Evolutionary conservation across 2,113 vertebrate species (phyloP).

Genomic region (Cyanoramphus novaezelandiae): DNA sequence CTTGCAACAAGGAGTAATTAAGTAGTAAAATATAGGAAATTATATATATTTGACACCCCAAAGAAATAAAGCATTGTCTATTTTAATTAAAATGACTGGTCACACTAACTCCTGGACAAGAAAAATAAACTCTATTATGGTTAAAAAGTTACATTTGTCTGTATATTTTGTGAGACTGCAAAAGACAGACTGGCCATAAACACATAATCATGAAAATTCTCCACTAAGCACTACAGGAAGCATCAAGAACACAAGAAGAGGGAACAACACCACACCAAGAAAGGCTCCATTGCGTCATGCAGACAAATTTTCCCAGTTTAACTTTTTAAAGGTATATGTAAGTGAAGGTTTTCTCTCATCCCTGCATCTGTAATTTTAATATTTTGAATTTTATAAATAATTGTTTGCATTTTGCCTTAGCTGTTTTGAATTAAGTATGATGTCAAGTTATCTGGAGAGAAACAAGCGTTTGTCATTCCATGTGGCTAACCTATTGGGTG

Average conservation of each 20-base stretch:
- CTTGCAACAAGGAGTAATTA: background rate
- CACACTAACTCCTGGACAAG: background rate
- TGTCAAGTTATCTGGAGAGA: background rate
- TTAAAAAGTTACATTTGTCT: background rate
- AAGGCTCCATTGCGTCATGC: background rate
- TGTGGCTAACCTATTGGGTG: fast-evolving
- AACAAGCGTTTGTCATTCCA: background rate
- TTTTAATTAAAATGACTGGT: background rate
- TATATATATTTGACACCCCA: background rate
- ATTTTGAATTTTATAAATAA: background rate
- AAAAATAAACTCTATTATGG: background rate
- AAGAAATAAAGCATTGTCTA: background rate
- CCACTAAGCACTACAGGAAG: background rate
- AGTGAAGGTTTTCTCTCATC: background rate
- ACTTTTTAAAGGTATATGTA: background rate
- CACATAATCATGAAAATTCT: background rate
- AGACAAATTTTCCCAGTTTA: background rate
- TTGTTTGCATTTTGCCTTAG: background rate
- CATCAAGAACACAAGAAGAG: background rate
- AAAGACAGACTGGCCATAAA: background rate
- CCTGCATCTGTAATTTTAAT: background rate
- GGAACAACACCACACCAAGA: background rate
- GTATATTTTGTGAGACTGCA: background rate
- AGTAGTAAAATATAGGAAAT: background rate
- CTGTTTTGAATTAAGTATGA: background rate